Conservation (phyloP, 2,113 vertebrate species). For the Cyprinus carpio region DNA sequence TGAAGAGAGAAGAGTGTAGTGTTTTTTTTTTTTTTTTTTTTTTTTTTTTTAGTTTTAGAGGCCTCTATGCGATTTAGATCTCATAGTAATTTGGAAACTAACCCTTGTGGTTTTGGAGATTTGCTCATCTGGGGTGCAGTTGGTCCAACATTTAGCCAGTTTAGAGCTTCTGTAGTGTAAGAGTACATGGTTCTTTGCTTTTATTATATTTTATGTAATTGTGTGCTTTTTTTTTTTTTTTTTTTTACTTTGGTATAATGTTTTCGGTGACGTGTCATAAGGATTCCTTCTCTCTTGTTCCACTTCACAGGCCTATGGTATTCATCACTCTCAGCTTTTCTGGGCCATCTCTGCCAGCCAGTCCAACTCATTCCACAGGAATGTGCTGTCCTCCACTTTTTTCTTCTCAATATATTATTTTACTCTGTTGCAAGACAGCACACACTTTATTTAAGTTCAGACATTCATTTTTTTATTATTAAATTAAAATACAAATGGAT, state of each 20-base stretch:
- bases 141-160: not conserved
- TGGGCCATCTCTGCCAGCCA: constrained; percentile 46
- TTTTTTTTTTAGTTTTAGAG: not conserved
- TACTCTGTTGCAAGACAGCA: constrained; percentile 35
- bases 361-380: constrained; percentile 46
- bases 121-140: constrained; percentile 8
- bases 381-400: constrained; percentile 46
- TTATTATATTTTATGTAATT: not conserved
- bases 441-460: constrained; percentile 35
- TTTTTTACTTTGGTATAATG: constrained; percentile 1
- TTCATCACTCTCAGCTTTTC: constrained; percentile 47
- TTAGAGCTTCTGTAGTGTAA: constrained; percentile 19
- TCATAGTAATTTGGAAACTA: constrained; percentile 1
- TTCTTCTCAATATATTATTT: constrained; percentile 20
- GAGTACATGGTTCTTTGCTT: not conserved
- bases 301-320: constrained; percentile 36
- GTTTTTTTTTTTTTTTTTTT: constrained; percentile 27
- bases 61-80: not conserved
- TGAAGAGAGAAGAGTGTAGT: not conserved
- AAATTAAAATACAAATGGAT: constrained; percentile 49
- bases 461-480: constrained; percentile 21
- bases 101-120: constrained; percentile 36
- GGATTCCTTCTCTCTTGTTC: constrained; percentile 10
- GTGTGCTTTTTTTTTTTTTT: not conserved
- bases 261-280: not conserved